A percentile compares a stretch with the other conserved stretches of the same genome.
phyloP scores from a whole-genome alignment of 2,113 vertebrate species.

The Rallus limicola region DNA sequence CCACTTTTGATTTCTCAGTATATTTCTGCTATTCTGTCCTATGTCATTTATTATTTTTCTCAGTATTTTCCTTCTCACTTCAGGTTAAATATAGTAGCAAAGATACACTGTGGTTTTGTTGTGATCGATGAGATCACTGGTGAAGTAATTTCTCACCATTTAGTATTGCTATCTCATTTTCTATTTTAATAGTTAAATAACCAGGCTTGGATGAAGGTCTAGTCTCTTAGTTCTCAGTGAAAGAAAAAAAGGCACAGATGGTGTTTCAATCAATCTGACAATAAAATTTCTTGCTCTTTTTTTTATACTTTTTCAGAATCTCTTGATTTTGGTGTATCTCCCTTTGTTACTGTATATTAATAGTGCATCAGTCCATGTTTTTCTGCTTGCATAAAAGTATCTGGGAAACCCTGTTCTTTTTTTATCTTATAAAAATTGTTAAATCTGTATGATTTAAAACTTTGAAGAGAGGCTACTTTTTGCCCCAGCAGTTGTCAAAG shows the following conservation, averaged over 20 bases:
- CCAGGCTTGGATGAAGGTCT: not conserved
- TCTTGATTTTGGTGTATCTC: not conserved
- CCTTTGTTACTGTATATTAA: not conserved
- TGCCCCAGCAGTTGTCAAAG: not conserved
- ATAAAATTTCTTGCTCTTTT: not conserved
- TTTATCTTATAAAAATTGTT: not conserved
- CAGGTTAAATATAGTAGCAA: not conserved
- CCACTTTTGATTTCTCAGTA: not conserved
- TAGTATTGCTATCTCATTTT: not conserved
- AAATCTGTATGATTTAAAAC: not conserved
- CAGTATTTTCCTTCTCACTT: not conserved
- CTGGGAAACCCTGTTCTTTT: not conserved
- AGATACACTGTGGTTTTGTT: not conserved
- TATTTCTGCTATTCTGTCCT: not conserved
- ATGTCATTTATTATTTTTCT: not conserved
- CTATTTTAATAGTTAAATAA: not conserved
- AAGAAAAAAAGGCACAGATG: not conserved
- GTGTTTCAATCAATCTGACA: not conserved
- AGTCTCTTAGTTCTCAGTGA: not conserved
- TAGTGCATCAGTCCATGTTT: not conserved
- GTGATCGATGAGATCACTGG: not conserved
- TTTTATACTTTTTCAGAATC: not conserved
- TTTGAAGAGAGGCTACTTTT: not conserved
- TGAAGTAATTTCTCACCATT: not conserved
- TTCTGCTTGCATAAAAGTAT: not conserved